Base-by-base conservation (phyloP, 2,113 vertebrate species). In the Aramus guarauna region DNA sequence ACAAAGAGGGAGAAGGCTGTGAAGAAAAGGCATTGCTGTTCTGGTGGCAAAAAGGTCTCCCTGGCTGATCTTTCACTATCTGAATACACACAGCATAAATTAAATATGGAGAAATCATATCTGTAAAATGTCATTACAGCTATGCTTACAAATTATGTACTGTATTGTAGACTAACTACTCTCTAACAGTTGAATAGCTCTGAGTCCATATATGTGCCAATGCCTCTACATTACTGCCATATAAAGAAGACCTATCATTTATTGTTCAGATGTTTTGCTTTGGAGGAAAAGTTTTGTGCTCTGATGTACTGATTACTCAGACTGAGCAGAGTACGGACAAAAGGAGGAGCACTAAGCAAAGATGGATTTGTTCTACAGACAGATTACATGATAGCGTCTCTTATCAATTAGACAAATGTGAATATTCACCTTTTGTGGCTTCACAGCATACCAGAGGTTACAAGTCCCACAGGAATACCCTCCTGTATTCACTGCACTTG, bases 1-100 rank as follows among this genome's bases (percentile, higher is more conserved):
- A 97, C 84, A 82, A 90, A 96, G 78, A 45, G 52, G 32, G 91
- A 67, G 78, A 50, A 94, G 53, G 53, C 84, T 88, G 62, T 8
- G 26, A 81, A 89, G 83, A 78, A 92, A 91, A 75, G 71, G 26
- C 73, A 82, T 48, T 92, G 85, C 91, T 75, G 48, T 74, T 86
- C 64, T 36, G 43, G 17, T 12, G 69, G 86, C 58, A 85, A 32
- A 72, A 96, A 94, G 58, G 91, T 69, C 87, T 79, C 87, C 62
- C 91, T 52, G 45, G 89, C 66, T 91, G 87, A 89, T 79, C 81
- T 47, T 59, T 78, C 86, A 14, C 67, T 62, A 45, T 66, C 59
- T 92, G 83, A 95, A 96, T 79, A 34, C 27, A 75, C 18, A 32
- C 34, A 69, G 77, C 53, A 86, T 75, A 84, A 86, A 94, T 82